Evolutionary conservation across 2,888 invertebrate genomes (phyloP).

Genomic region (Aromia moschata): DNA sequence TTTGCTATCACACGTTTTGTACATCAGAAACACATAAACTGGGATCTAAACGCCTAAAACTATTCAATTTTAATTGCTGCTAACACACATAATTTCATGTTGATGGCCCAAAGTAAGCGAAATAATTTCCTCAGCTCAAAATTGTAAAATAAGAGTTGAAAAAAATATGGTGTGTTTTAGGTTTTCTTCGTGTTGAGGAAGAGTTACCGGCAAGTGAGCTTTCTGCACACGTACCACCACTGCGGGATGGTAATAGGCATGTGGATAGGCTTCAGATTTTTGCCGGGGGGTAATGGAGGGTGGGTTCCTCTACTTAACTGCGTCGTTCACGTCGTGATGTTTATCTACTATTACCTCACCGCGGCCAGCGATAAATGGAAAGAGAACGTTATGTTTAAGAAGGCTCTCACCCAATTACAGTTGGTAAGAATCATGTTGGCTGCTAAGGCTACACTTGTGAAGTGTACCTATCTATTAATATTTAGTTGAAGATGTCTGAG

Average conservation of each 20-base stretch:
- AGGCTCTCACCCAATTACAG: conserved; percentile 84
- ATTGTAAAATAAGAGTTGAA: too few relatives aligned
- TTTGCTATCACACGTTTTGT: too few relatives aligned
- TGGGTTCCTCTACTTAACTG: conserved; percentile 73
- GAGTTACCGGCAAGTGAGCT: conserved; percentile 83
- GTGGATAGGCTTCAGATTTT: conserved; percentile 71
- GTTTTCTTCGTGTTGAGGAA: conserved; percentile 87
- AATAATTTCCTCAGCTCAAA: too few relatives aligned
- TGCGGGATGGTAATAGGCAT: conserved; percentile 77
- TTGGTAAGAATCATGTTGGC: too few relatives aligned
- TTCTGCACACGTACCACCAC: conserved; percentile 89
- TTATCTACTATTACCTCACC: conserved; percentile 80
- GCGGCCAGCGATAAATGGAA: conserved; percentile 77
- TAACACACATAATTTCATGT: too few relatives aligned
- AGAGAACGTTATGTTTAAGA: conserved; percentile 81
- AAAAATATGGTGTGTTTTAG: conserved; percentile 62
- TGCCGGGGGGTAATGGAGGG: conserved; percentile 74
- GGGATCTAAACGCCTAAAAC: too few relatives aligned
- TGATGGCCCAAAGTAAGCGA: too few relatives aligned
- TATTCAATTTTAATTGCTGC: too few relatives aligned
- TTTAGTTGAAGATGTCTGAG: too few relatives aligned
- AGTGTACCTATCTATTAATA: too few relatives aligned
- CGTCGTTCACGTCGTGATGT: conserved; percentile 84
- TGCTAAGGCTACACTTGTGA: too few relatives aligned
- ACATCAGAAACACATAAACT: too few relatives aligned